Percentiles rank a stretch among this genome's conserved stretches.
Evolutionary conservation across 2,113 vertebrate genomes (phyloP).

Genomic region (Ornithorhynchus anatinus): DNA sequence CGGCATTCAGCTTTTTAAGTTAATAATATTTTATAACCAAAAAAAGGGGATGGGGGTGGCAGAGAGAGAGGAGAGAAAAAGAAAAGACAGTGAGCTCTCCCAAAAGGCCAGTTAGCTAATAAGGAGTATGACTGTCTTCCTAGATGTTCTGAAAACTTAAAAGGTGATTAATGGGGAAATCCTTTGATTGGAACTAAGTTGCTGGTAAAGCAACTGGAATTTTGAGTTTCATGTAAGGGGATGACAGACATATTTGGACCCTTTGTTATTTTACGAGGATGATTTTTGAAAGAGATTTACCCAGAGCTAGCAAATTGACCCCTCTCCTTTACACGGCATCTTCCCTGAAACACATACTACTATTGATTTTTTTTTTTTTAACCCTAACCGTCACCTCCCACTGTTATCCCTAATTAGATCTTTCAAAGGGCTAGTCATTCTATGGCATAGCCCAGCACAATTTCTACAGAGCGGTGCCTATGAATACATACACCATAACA

Average conservation of each 20-base stretch:
- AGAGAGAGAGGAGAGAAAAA: not conserved
- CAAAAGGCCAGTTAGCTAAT: slow-evolving; percentile 45
- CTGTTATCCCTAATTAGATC: no score
- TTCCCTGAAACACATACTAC: not conserved
- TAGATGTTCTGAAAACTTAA: slow-evolving; percentile 46
- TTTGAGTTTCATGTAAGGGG: slow-evolving; percentile 38
- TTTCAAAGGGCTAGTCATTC: no score
- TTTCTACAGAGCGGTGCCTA: no score
- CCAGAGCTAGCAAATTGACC: not conserved
- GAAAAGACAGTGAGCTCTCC: slow-evolving; percentile 41
- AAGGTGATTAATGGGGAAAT: slow-evolving; percentile 45
- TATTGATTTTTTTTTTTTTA: not conserved
- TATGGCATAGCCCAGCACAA: not conserved
- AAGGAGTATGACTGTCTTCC: slow-evolving; percentile 38
- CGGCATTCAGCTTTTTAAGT: slow-evolving; percentile 50
- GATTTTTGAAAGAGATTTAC: not conserved
- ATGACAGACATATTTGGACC: slow-evolving; percentile 10
- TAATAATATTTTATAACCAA: slow-evolving; percentile 63
- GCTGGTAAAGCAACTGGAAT: slow-evolving; percentile 45
- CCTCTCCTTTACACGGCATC: not conserved
- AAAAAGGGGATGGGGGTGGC: not conserved
- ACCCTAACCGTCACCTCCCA: not conserved
- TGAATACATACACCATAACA: no score
- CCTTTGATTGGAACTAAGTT: slow-evolving; percentile 34
- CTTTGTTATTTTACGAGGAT: not conserved